Conservation (phyloP, 2,113 vertebrate species). For the Tapirus terrestris region DNA sequence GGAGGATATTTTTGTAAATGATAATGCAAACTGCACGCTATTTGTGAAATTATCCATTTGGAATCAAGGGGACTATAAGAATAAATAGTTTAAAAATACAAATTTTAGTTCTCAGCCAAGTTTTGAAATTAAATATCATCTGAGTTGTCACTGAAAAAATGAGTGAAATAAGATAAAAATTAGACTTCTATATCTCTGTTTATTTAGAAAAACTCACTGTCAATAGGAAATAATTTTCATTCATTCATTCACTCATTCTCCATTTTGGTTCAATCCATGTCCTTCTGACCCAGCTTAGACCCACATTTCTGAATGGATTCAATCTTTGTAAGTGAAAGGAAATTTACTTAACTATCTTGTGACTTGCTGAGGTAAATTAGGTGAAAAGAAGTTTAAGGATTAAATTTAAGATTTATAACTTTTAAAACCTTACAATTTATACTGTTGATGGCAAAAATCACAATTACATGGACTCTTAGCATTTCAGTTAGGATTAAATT, state of each 20-base stretch:
- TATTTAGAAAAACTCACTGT: background rate
- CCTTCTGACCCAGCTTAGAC: background rate
- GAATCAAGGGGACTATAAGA: conserved; percentile 59
- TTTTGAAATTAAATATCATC: conserved; percentile 60
- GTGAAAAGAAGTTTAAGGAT: background rate
- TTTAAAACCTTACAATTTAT: background rate
- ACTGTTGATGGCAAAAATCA: background rate
- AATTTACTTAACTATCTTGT: background rate
- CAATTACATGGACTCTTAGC: background rate
- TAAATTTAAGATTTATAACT: conserved; percentile 25
- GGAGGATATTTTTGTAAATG: background rate
- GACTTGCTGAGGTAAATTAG: background rate
- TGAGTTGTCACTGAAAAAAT: conserved; percentile 24
- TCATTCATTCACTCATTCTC: conserved; percentile 16
- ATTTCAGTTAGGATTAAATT: conserved; percentile 77
- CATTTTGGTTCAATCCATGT: background rate
- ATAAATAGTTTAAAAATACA: conserved; percentile 62
- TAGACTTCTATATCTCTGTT: background rate
- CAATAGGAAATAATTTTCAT: background rate
- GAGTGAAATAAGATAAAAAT: conserved; percentile 20
- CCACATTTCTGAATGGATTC: background rate
- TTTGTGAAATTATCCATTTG: conserved; percentile 36
- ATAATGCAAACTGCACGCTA: background rate
- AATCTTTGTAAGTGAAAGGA: background rate
- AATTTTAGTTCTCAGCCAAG: conserved; percentile 65